Conservation (phyloP, 2,888 invertebrate genomes). For the Celastrina argiolus region DNA sequence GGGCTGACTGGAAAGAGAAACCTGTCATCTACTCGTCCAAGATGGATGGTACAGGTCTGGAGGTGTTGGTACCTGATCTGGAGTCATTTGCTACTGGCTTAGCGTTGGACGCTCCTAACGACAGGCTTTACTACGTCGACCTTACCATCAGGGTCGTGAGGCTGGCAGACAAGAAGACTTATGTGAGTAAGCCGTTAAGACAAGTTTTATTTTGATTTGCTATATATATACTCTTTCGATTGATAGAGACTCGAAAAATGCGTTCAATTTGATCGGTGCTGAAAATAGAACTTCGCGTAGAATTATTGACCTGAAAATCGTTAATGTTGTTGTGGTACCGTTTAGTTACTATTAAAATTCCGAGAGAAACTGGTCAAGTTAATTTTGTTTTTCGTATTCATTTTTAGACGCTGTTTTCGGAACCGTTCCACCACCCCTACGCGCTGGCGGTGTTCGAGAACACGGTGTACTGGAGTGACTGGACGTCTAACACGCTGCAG, state of each 20-base stretch:
- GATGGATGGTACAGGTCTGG: conserved; percentile 88
- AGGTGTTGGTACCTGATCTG: conserved; percentile 79
- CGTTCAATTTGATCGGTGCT: no score
- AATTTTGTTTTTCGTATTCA: not conserved
- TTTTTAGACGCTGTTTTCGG: conserved; percentile 60
- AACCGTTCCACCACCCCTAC: conserved; percentile 87
- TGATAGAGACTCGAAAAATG: no score
- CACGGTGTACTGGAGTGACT: conserved; percentile 93
- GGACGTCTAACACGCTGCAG: conserved; percentile 85
- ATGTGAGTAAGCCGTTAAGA: conserved; percentile 58
- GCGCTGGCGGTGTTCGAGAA: conserved; percentile 92
- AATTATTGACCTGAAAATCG: no score
- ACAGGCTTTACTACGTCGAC: conserved; percentile 93
- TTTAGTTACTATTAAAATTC: no score
- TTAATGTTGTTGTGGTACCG: not conserved
- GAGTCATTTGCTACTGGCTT: conserved; percentile 91
- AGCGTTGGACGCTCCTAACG: conserved; percentile 86
- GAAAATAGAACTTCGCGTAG: no score
- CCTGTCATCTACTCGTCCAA: conserved; percentile 86
- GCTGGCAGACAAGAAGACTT: conserved; percentile 82
- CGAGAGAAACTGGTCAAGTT: not conserved
- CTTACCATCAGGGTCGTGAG: conserved; percentile 78
- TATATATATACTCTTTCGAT: no score
- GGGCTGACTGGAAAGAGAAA: conserved; percentile 91
- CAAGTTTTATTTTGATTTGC: no score